Base-by-base conservation (phyloP, 2,888 invertebrate species). In the Xanthia togata region DNA sequence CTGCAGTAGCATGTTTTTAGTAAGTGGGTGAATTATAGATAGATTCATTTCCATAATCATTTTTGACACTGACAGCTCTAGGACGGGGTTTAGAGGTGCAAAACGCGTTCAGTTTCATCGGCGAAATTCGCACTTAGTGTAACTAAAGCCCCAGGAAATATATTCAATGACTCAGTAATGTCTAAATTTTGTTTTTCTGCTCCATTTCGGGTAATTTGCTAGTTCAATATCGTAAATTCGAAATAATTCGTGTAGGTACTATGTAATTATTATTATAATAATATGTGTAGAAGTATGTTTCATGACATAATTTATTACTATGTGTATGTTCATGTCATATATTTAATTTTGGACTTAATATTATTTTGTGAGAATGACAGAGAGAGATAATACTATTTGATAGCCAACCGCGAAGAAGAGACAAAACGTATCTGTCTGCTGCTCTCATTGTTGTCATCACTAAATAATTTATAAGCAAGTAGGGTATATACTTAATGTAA, bases 401-500 rank as follows among this genome's bases (percentile, higher is more conserved):
- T 59, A 73, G 59, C 60, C 26, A 65, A 74, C 31, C 9, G 31
- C 31, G 20, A 57, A 35, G 17, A 26, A 53, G 17, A 57, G 6
- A 68, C 26, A 17, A 50, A 47, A 23, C 35, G 4, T 14, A 50
- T 64, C 8, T 26, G 35, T 6, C n/a, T 6, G n/a, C 26, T 63
- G 23, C 23, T 65, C 12, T 60, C 14, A 53, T 68, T 59, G 53
- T n/a, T 70, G 65, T 26, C 57, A 72, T 76, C 65, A 38, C n/a
- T 64, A 67, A 68, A 84, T 82, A 69, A 81, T 63, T 26, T 47
- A 59, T 35, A 50, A 68, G 3, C 14, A 35, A 67, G 20, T n/a
- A n/a, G n/a, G n/a, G n/a, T 82, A 55, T 60, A 67, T 31, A 67
- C 17, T 35, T n/a, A 59, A 35, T 74, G 69, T 84, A 81, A 68